Evolutionary conservation across 2,113 vertebrate genomes (phyloP).

Genomic region (Thamnaconus septentrionalis): DNA sequence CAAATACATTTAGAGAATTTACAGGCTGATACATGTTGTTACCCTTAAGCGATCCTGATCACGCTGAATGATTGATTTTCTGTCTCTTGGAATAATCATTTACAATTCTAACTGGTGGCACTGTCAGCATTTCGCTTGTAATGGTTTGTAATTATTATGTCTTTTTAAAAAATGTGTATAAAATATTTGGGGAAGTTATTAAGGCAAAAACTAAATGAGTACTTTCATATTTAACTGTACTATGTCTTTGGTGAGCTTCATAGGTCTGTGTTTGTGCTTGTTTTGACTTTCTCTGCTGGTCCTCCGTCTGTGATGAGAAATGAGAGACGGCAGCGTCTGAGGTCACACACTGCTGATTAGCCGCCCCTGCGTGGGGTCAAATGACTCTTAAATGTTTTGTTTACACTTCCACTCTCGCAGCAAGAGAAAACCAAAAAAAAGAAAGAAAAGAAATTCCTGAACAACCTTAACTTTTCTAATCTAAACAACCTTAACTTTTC

Average conservation of each 20-base stretch:
- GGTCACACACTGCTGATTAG: conserved; percentile 74
- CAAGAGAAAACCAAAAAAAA: neutral
- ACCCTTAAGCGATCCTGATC: conserved; percentile 59
- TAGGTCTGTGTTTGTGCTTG: conserved; percentile 17
- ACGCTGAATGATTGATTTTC: conserved; percentile 70
- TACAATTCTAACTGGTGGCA: no score
- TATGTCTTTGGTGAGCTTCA: neutral
- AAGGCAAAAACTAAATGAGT: no score
- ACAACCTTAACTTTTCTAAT: no score
- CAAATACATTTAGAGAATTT: conserved; percentile 77
- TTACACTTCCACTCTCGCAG: conserved; percentile 67
- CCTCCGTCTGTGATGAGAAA: conserved; percentile 64
- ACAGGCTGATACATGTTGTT: conserved; percentile 60
- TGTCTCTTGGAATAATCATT: no score
- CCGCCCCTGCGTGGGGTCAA: conserved; percentile 63
- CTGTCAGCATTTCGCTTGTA: no score
- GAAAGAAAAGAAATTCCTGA: no score
- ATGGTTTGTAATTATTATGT: no score
- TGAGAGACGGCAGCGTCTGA: conserved; percentile 66
- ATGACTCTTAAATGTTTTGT: conserved; percentile 77
- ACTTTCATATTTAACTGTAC: neutral
- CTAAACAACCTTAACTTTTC: no score
- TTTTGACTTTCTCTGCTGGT: conserved; percentile 69
- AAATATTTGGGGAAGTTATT: no score
- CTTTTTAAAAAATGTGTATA: no score